phyloP scores from a whole-genome alignment of 2,888 invertebrate genomes.

The Oithona nana region DNA sequence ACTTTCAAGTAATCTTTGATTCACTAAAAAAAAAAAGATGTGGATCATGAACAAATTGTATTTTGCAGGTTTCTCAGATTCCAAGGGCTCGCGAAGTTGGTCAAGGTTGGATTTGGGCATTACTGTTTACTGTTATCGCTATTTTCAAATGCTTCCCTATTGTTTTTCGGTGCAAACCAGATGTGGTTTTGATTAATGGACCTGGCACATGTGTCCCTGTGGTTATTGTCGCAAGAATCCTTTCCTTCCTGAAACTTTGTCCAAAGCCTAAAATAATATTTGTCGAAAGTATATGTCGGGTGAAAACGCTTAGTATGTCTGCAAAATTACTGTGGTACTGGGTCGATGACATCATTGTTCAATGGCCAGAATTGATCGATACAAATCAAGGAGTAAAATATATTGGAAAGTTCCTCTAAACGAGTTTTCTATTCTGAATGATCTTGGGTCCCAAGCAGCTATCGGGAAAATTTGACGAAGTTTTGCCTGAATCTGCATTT shows the following conservation, averaged over 20 bases:
- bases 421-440: no score
- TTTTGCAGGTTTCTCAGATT: constrained; percentile 31
- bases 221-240: constrained; percentile 53
- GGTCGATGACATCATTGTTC: constrained; percentile 71
- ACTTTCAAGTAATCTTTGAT: no score
- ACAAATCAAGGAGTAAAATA: not conserved
- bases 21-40: no score
- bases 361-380: constrained; percentile 60
- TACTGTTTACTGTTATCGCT: constrained; percentile 49
- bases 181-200: constrained; percentile 75
- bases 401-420: not conserved
- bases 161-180: constrained; percentile 45
- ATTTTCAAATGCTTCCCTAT: constrained; percentile 46
- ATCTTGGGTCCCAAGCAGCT: no score
- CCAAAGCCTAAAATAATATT: constrained; percentile 51
- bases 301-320: constrained; percentile 64
- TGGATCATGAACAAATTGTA: no score
- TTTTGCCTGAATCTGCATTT: no score
- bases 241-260: constrained; percentile 35
- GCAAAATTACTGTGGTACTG: constrained; percentile 66
- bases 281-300: constrained; percentile 86
- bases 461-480: no score
- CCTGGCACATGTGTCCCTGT: constrained; percentile 91
- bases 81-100: constrained; percentile 69
- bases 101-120: constrained; percentile 59